These are phyloP conservation scores for Trogon melanurus DNA, from an alignment of 2,113 vertebrate genomes.

Conservation along the genomic window DNA sequence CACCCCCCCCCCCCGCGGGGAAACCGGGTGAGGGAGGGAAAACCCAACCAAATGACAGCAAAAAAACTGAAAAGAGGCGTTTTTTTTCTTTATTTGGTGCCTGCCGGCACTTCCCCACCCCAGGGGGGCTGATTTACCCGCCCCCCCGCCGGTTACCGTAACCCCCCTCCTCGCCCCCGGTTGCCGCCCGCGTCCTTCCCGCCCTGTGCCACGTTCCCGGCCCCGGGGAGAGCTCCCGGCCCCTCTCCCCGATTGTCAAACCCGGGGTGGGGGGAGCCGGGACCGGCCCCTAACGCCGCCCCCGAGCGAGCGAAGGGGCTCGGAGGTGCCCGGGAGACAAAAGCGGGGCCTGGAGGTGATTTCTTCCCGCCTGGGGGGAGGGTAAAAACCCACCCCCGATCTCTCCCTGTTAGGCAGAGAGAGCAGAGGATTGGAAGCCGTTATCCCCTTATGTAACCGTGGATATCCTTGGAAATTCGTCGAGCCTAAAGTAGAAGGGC, in stretches of 20 bases:
- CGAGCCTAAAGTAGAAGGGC: background rate
- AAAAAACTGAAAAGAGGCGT: too few relatives aligned
- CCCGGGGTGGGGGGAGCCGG: background rate
- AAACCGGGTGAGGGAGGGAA: too few relatives aligned
- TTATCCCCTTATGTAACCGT: background rate
- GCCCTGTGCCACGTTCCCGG: too few relatives aligned
- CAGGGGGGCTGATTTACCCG: too few relatives aligned
- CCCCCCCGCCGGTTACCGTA: too few relatives aligned
- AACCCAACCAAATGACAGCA: too few relatives aligned
- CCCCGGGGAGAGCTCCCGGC: background rate
- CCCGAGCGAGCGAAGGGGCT: background rate
- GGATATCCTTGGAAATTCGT: background rate
- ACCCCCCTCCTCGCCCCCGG: too few relatives aligned
- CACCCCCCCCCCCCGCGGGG: background rate
- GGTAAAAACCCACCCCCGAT: fast-evolving
- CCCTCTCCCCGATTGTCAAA: fast-evolving
- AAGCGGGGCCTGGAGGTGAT: background rate
- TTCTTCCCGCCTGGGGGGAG: fast-evolving
- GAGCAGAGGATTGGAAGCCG: background rate
- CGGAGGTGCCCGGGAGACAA: background rate
- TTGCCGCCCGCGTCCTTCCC: too few relatives aligned
- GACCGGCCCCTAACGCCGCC: background rate
- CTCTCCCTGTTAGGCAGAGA: background rate
- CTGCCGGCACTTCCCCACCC: too few relatives aligned
- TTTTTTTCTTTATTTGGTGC: too few relatives aligned